Base-by-base conservation (phyloP, 2,113 vertebrate species). In the Miniopterus natalensis region DNA sequence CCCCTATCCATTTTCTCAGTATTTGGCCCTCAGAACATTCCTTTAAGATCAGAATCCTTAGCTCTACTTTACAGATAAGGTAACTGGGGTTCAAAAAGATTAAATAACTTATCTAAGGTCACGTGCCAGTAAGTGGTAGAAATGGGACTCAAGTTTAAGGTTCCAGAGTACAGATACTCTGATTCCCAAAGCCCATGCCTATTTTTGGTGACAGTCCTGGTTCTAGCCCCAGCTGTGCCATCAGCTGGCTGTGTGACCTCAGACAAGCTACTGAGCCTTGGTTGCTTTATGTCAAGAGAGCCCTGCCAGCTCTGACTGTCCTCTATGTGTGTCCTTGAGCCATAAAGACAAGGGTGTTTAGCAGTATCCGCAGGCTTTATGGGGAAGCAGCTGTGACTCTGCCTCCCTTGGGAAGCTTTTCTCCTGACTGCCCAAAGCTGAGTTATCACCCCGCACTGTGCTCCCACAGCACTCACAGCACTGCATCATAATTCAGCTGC, bases 361-460 rank as follows among this genome's bases (percentile, higher is more conserved):
- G 94, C 36, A 55, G 83, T 47, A 65, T 27, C 73, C 15, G 13
- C 31, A 31, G 74, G 84, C 53, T 57, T 40, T n/a, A 49, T 15
- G 11, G 75, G 73, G 92, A 61, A 86, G 88, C 88, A 96, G 94
- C 96, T 96, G 95, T 20, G 91, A 59, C 73, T 75, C 36, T 5
- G 7, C 51, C 74, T 97, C 96, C 90, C 93, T 71, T 3, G 88
- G 93, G 96, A 90, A 83, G 94, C 36, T 74, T 47, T 29, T 91
- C 36, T 36, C 91, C 94, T n/a, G 63, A 27, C 81, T 40, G n/a
- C 63, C 55, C 55, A 20, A 47, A 57, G 97, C 85, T 94, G 90
- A 91, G 80, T 65, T 90, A 51, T 81, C 21, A 27, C 7, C 57
- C 40, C 5, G 25, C 20, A 0, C 1, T 13, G 45, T 63, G 74